Percentiles rank a stretch among this genome's conserved stretches.
These are phyloP conservation scores for Notechis scutatus DNA, from an alignment of 2,113 vertebrate genomes.

Conservation along the genomic window DNA sequence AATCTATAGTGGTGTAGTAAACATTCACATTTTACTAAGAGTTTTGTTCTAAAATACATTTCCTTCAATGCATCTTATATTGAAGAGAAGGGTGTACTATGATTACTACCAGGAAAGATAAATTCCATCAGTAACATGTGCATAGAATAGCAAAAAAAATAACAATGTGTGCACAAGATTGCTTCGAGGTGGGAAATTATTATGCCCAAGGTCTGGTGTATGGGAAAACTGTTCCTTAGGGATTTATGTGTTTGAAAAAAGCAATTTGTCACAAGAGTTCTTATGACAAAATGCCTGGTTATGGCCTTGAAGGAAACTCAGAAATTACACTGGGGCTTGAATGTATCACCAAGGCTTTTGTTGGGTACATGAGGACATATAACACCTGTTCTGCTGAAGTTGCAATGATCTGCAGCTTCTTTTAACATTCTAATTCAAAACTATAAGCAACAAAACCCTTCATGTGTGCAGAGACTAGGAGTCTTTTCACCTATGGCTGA, in stretches of 20 bases:
- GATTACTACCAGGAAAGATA: background rate
- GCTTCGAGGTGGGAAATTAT: background rate
- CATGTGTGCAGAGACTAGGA: background rate
- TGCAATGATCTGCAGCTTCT: background rate
- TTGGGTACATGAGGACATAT: background rate
- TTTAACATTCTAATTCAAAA: background rate
- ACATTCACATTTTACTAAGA: background rate
- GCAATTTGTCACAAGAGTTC: background rate
- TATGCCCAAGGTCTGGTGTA: background rate
- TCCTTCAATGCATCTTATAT: background rate
- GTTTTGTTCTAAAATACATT: background rate
- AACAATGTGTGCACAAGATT: background rate
- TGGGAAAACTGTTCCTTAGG: background rate
- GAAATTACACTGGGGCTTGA: background rate
- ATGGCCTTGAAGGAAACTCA: background rate
- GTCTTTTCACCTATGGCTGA: background rate
- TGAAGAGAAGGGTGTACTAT: background rate
- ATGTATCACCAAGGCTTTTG: background rate
- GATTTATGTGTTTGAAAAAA: background rate
- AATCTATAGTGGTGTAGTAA: background rate
- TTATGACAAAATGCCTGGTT: background rate
- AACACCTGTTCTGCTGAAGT: background rate
- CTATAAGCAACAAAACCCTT: background rate
- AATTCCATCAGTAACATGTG: background rate
- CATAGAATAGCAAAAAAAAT: background rate